Conservation (phyloP, 2,113 vertebrate species). For the Bubo blakistoni region DNA sequence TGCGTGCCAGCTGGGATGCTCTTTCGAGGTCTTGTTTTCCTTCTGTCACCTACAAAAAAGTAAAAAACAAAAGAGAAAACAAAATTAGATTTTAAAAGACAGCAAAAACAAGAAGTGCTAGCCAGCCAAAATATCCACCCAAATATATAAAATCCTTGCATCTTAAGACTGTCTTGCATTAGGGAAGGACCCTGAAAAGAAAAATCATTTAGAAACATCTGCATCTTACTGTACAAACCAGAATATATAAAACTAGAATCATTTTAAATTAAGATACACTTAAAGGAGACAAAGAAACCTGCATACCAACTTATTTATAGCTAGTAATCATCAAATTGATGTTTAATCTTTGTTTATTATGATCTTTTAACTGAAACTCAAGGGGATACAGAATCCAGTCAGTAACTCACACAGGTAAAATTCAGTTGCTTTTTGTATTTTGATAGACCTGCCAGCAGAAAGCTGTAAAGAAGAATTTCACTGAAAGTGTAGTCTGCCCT, state of each 20-base stretch:
- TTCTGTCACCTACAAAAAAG: conserved; percentile 85
- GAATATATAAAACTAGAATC: background rate
- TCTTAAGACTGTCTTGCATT: background rate
- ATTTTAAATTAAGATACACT: background rate
- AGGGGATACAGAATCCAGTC: background rate
- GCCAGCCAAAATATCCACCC: background rate
- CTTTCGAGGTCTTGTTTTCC: conserved; percentile 94
- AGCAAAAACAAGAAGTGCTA: background rate
- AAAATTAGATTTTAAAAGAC: background rate
- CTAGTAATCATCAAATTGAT: background rate
- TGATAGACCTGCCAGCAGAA: background rate
- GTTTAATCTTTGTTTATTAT: background rate
- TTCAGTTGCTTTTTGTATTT: background rate
- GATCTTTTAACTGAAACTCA: background rate
- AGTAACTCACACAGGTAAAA: background rate
- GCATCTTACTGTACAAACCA: background rate
- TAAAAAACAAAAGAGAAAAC: background rate
- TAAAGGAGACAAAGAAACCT: background rate
- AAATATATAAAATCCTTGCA: background rate
- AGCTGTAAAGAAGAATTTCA: background rate
- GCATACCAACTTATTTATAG: background rate
- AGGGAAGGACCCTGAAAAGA: background rate
- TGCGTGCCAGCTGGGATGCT: conserved; percentile 84
- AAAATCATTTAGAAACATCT: background rate
- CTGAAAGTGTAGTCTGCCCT: background rate